phyloP scores from a whole-genome alignment of 2,888 invertebrate genomes.

The Diarsia rubi region DNA sequence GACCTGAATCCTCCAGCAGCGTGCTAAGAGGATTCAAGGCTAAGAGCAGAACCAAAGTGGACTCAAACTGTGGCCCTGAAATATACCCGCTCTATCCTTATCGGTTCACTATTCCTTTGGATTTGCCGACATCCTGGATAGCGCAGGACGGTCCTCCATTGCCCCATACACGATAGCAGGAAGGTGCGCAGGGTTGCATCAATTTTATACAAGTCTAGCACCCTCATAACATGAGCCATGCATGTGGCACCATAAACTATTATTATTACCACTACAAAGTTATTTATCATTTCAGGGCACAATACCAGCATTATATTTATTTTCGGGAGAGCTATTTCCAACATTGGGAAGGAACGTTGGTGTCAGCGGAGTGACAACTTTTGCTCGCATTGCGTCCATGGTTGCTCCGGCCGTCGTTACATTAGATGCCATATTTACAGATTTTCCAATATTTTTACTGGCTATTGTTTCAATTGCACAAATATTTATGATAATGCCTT shows the following conservation, averaged over 20 bases:
- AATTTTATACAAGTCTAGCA: too few relatives aligned
- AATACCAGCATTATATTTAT: slow-evolving; percentile 92
- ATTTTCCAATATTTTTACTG: slow-evolving; percentile 80
- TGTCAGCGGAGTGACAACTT: slow-evolving; percentile 94
- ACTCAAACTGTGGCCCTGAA: too few relatives aligned
- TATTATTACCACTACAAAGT: background rate
- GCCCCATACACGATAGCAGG: too few relatives aligned
- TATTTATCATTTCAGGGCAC: slow-evolving; percentile 83
- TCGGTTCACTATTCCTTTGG: too few relatives aligned
- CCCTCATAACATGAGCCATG: too few relatives aligned
- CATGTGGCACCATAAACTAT: background rate
- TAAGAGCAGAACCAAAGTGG: too few relatives aligned
- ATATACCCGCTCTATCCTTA: too few relatives aligned
- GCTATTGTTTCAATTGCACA: slow-evolving; percentile 78
- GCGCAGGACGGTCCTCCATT: too few relatives aligned
- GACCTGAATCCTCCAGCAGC: too few relatives aligned
- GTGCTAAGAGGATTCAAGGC: too few relatives aligned
- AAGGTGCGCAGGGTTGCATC: too few relatives aligned
- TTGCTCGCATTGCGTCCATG: slow-evolving; percentile 95
- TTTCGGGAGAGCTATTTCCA: slow-evolving; percentile 95
- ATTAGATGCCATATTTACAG: slow-evolving; percentile 73
- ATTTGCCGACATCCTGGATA: too few relatives aligned
- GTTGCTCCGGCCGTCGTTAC: slow-evolving; percentile 85
- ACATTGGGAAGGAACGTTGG: slow-evolving; percentile 95
- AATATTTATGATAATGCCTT: slow-evolving; percentile 79